phyloP scores from a whole-genome alignment of 2,888 invertebrate species.

The Halictus ligatus region DNA sequence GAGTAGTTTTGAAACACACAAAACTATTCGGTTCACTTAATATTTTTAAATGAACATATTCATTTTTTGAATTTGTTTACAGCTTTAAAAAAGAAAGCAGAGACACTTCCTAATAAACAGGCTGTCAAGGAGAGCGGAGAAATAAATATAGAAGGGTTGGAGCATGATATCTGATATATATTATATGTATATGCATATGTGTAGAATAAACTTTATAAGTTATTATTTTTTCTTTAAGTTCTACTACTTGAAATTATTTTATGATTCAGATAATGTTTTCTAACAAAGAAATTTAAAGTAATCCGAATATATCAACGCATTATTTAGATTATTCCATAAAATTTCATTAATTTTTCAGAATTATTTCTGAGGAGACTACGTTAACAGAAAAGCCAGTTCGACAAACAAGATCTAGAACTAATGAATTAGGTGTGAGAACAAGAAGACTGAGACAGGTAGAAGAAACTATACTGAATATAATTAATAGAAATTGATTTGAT shows the following conservation, averaged over 20 bases:
- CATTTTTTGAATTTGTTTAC: neutral
- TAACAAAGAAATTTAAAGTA: neutral
- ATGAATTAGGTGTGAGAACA: neutral
- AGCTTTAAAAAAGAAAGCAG: conserved; percentile 24
- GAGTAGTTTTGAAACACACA: neutral
- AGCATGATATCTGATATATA: neutral
- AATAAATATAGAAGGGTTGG: neutral
- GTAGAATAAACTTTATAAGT: conserved; percentile 37
- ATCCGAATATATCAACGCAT: neutral
- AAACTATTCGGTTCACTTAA: neutral
- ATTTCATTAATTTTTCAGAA: conserved; percentile 13
- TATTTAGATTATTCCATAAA: neutral
- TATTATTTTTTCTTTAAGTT: conserved; percentile 11
- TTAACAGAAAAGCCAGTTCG: rapidly evolving
- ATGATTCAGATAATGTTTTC: neutral
- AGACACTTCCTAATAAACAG: neutral
- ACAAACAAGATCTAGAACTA: neutral
- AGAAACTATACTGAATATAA: neutral
- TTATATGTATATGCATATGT: conserved; percentile 23
- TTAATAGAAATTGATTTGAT: neutral
- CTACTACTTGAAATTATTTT: neutral
- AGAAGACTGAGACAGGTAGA: conserved; percentile 21
- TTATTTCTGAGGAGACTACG: neutral
- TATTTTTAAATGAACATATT: neutral
- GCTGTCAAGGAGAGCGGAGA: neutral